These are phyloP conservation scores for Rhyacichthys aspro DNA, from an alignment of 2,797 vertebrate genomes.

Conservation along the genomic window DNA sequence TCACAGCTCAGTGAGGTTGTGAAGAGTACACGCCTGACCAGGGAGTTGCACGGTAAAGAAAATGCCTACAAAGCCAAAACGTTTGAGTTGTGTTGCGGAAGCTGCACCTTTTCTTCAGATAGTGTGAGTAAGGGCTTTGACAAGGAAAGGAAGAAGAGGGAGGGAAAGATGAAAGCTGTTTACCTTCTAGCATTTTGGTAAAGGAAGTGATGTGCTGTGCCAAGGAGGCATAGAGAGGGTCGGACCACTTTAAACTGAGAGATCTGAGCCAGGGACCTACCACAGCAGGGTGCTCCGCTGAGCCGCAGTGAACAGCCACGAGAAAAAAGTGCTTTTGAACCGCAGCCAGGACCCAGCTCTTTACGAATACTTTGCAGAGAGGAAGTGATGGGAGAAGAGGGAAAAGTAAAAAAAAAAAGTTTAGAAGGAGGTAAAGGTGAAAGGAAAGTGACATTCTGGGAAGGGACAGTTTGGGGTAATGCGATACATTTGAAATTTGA, in stretches of 20 bases:
- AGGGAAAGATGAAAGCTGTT: slow-evolving; percentile 48
- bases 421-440: slow-evolving; percentile 25
- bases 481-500: too few relatives aligned
- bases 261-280: slow-evolving; percentile 23
- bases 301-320: slow-evolving; percentile 34
- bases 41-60: slow-evolving; percentile 18
- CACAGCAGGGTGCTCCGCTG: slow-evolving; percentile 55
- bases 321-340: slow-evolving; percentile 49
- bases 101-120: slow-evolving; percentile 34
- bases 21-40: slow-evolving; percentile 10
- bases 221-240: slow-evolving; percentile 12
- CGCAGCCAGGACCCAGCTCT: slow-evolving; percentile 35
- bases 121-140: slow-evolving; percentile 26
- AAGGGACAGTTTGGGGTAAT: background rate
- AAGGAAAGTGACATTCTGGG: slow-evolving; percentile 16
- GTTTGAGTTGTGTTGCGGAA: slow-evolving; percentile 30
- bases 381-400: slow-evolving; percentile 13
- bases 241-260: slow-evolving; percentile 25
- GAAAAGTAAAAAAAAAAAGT: too few relatives aligned
- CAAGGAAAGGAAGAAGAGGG: slow-evolving; percentile 26
- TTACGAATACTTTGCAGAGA: slow-evolving; percentile 14
- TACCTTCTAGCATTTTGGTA: slow-evolving; percentile 36
- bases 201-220: slow-evolving; percentile 30
- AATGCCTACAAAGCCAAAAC: slow-evolving; percentile 38
- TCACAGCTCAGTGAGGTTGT: slow-evolving; percentile 16